Evolutionary conservation across 2,888 invertebrate genomes (phyloP), one percentile per base, ranked within the genome.

Genomic region (Drosophila lacicola): DNA sequence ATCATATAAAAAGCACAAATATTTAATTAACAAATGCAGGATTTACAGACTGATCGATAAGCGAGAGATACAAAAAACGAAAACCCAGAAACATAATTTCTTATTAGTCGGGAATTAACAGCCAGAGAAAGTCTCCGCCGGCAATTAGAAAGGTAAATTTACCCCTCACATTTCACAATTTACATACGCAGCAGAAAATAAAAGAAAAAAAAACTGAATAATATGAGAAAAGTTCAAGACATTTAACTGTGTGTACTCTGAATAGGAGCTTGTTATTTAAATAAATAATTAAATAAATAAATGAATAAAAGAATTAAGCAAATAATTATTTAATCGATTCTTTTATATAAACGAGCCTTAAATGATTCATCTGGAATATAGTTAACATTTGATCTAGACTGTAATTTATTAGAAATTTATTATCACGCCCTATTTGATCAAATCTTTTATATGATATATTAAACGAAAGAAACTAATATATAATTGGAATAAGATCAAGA

Each of bases 101-200:
- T 37, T 50, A 61, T 53, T 53, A 37, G 41, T 47, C 29, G 17
- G 56, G 45, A 37, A 56, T 72, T 65, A 60, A 60, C 41, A 45
- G 21, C 8, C 8, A 13, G 78, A 42, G 79, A 75, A 78, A 75
- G 79, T 69, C 39, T 8, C 5, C 36, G 14, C 42, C 41, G 21
- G 58, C 46, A 62, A 68, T 78, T 67, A 51, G 78, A 74, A 74
- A 74, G 74, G 78, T 46, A 63, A 74, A 50, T 65, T 39, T 25
- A 13, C 49, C 14, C 21, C 44, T 58, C 39, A 64, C 44, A 71
- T 47, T 56, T 47, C 21, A 37, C 51, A 60, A 45, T 62, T 56
- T 42, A 37, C 42, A 54, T 68, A 37, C 10, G 9, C 25, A 14
- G 25, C 25, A 25, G 11, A 41, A 29, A 10, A 39, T 33, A 39